A percentile compares a stretch with the other conserved stretches of the same genome.
These are phyloP conservation scores for Rostratula benghalensis DNA, from an alignment of 2,113 vertebrate genomes.

Conservation along the genomic window DNA sequence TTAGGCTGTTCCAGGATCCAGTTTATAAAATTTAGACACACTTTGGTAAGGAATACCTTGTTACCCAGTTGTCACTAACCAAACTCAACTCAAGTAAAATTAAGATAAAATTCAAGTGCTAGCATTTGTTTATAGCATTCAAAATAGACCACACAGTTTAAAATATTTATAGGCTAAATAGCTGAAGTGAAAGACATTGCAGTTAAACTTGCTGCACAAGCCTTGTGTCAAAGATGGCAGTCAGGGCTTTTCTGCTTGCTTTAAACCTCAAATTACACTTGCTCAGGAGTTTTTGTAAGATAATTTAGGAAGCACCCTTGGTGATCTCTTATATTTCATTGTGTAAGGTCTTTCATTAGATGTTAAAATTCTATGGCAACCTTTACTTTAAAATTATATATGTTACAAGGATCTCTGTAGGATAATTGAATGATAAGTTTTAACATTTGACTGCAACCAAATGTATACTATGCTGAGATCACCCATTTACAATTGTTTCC, in stretches of 20 bases:
- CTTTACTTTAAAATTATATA: not conserved
- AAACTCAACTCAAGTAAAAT: not conserved
- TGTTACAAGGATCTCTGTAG: not conserved
- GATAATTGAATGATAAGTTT: not conserved
- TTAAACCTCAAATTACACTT: not conserved
- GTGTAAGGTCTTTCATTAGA: not conserved
- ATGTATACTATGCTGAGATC: not conserved
- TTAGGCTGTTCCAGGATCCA: not conserved
- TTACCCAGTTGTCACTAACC: not conserved
- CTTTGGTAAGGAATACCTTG: not conserved
- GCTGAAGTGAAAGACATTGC: rapidly evolving
- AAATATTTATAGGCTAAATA: not conserved
- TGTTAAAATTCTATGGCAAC: not conserved
- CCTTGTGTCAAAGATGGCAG: not conserved
- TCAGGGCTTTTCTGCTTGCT: not conserved
- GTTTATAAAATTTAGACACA: not conserved
- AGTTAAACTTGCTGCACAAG: not conserved
- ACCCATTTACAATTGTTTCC: not conserved
- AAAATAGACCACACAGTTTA: not conserved
- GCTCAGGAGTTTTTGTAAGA: not conserved
- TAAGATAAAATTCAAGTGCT: not conserved
- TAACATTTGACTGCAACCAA: not conserved
- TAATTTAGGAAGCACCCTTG: not conserved
- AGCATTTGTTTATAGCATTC: not conserved
- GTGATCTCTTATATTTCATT: not conserved